Evolutionary conservation across 2,797 vertebrate species (phyloP).

Genomic region (Girardinus metallicus): DNA sequence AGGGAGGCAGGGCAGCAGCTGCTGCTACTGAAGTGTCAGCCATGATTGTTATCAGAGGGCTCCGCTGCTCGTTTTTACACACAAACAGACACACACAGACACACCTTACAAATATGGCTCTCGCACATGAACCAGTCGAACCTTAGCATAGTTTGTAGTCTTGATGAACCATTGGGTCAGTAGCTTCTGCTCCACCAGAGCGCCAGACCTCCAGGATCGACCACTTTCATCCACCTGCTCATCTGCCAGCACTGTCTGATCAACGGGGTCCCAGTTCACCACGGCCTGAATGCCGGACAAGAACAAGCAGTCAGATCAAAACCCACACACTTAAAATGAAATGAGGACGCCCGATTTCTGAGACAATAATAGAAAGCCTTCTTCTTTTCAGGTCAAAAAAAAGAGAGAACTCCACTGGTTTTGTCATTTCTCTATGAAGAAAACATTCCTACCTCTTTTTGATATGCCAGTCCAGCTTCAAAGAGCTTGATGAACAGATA

Average conservation of each 20-base stretch:
- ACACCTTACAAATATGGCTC: not conserved
- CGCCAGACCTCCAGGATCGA: slow-evolving; percentile 95
- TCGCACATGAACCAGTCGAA: slow-evolving; percentile 32
- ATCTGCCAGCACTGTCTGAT: slow-evolving; percentile 95
- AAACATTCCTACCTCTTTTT: slow-evolving; percentile 89
- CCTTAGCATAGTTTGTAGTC: slow-evolving; percentile 95
- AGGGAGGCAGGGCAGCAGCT: slow-evolving; percentile 50
- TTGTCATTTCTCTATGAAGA: slow-evolving; percentile 30
- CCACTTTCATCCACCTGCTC: slow-evolving; percentile 96
- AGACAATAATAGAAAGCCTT: slow-evolving; percentile 43
- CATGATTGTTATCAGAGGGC: slow-evolving; percentile 62
- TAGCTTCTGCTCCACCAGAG: slow-evolving; percentile 92
- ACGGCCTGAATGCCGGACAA: slow-evolving; percentile 81
- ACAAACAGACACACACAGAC: not conserved
- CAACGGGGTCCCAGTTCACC: slow-evolving; percentile 98
- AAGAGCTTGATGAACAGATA: slow-evolving; percentile 94
- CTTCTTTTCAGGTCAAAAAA: slow-evolving; percentile 19
- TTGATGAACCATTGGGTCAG: slow-evolving; percentile 98
- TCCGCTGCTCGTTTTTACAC: slow-evolving; percentile 38
- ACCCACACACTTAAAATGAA: slow-evolving; percentile 36
- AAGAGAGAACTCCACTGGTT: slow-evolving; percentile 26
- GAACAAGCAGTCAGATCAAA: slow-evolving; percentile 24
- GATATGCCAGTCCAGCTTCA: slow-evolving; percentile 92
- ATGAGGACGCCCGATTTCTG: slow-evolving; percentile 55
- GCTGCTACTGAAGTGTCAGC: slow-evolving; percentile 51